A percentile compares a stretch with the other conserved stretches of the same genome.
These are phyloP conservation scores for Galerucella nymphaeae DNA, from an alignment of 2,888 invertebrate species.

Conservation along the genomic window DNA sequence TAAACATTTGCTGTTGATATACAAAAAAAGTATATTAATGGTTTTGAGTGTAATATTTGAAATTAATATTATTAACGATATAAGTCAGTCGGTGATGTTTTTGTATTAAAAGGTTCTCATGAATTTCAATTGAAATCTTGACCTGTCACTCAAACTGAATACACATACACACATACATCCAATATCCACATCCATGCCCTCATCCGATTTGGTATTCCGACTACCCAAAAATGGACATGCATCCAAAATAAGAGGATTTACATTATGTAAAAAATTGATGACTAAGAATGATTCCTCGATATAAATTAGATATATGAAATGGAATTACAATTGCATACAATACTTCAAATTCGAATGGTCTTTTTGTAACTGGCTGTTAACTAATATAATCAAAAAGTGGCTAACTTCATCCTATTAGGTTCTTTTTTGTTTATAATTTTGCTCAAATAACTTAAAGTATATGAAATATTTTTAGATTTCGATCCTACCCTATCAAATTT, in stretches of 20 bases:
- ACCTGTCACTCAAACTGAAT: constrained; percentile 15
- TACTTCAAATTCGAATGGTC: too few relatives aligned
- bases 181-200: not conserved
- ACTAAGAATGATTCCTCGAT: constrained; percentile 17
- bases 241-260: constrained; percentile 25
- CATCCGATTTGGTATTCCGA: constrained; percentile 1
- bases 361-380: too few relatives aligned
- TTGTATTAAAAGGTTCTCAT: constrained; percentile 17
- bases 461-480: not conserved
- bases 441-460: not conserved
- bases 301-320: constrained; percentile 18
- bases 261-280: constrained; percentile 24
- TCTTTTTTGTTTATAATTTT: not conserved
- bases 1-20: too few relatives aligned
- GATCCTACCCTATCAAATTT: not conserved
- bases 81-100: constrained; percentile 17
- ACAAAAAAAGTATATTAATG: not conserved
- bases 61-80: not conserved
- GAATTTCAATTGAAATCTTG: constrained; percentile 26
- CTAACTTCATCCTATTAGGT: too few relatives aligned
- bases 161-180: not conserved
- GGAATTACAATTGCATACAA: not conserved
- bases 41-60: not conserved
- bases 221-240: constrained; percentile 30
- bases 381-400: too few relatives aligned